Evolutionary conservation across 2,113 vertebrate species (phyloP).

Genomic region (Oxygymnocypris stewartii): DNA sequence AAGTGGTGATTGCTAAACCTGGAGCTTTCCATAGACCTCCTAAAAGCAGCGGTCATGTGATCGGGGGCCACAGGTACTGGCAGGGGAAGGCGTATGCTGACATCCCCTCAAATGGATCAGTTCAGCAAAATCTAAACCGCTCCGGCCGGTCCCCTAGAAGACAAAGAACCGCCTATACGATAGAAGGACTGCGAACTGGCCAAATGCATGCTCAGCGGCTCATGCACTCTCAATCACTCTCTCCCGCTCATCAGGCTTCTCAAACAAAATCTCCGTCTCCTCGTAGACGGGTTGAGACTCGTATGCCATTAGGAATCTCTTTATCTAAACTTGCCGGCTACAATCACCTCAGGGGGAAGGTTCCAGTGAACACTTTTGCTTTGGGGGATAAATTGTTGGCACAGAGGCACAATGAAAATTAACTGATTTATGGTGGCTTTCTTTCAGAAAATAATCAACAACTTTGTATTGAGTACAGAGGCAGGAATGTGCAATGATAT

Average conservation of each 20-base stretch:
- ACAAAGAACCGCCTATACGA: conserved; percentile 56
- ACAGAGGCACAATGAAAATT: conserved; percentile 26
- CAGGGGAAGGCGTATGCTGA: conserved; percentile 67
- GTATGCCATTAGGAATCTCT: conserved; percentile 75
- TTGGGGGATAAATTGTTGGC: conserved; percentile 47
- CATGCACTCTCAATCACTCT: background rate
- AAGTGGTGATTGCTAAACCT: conserved; percentile 72
- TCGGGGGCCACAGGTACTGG: conserved; percentile 80
- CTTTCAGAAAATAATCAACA: background rate
- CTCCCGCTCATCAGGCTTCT: background rate
- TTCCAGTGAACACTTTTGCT: conserved; percentile 67
- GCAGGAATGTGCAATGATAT: conserved; percentile 16
- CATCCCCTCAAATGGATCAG: conserved; percentile 6
- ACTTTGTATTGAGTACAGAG: conserved; percentile 19
- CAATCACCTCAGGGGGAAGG: conserved; percentile 78
- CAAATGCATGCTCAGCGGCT: conserved; percentile 34
- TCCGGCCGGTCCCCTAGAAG: conserved; percentile 68
- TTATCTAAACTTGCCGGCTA: conserved; percentile 84
- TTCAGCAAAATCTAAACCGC: conserved; percentile 60
- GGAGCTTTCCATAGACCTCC: conserved; percentile 70
- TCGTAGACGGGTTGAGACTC: conserved; percentile 65
- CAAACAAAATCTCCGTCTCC: conserved; percentile 31
- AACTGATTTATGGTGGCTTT: conserved; percentile 6
- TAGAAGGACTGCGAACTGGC: conserved; percentile 39
- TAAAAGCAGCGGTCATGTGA: conserved; percentile 66